Percentiles rank a stretch among this genome's conserved stretches.
Conservation (phyloP, 2,888 invertebrate species). For the Poecilus cupreus region DNA sequence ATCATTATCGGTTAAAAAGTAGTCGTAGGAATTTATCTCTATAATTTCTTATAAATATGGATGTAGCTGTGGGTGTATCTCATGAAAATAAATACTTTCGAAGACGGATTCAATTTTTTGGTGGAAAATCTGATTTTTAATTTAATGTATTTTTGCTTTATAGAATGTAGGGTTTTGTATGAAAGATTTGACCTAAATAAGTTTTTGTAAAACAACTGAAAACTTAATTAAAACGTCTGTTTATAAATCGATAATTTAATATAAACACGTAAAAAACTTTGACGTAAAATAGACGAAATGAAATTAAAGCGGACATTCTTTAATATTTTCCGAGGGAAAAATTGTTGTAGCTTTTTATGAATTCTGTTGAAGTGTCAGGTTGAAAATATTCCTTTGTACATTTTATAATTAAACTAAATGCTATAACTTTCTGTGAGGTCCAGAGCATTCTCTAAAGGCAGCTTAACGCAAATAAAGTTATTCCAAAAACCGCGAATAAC, state of each 20-base stretch:
- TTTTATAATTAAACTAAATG: neutral
- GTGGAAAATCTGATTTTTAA: no score
- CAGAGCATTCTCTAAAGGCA: neutral
- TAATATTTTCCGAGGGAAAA: neutral
- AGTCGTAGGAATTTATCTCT: no score
- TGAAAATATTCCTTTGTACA: neutral
- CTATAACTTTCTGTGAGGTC: neutral
- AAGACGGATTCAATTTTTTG: no score
- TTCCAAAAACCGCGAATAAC: neutral
- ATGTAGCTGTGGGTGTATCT: no score
- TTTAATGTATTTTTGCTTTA: no score
- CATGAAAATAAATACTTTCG: no score
- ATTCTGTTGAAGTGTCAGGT: neutral
- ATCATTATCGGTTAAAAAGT: no score
- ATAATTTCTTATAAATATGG: no score
- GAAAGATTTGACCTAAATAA: neutral
- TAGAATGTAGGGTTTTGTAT: neutral
- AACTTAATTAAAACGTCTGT: slow-evolving; percentile 19
- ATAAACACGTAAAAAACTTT: neutral
- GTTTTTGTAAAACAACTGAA: slow-evolving; percentile 5
- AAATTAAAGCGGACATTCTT: no score
- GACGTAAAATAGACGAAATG: no score
- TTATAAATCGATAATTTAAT: slow-evolving; percentile 5
- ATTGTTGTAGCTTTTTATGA: neutral
- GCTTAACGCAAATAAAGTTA: neutral